Conservation (phyloP, 2,113 vertebrate species). For the Apodemus sylvaticus region DNA sequence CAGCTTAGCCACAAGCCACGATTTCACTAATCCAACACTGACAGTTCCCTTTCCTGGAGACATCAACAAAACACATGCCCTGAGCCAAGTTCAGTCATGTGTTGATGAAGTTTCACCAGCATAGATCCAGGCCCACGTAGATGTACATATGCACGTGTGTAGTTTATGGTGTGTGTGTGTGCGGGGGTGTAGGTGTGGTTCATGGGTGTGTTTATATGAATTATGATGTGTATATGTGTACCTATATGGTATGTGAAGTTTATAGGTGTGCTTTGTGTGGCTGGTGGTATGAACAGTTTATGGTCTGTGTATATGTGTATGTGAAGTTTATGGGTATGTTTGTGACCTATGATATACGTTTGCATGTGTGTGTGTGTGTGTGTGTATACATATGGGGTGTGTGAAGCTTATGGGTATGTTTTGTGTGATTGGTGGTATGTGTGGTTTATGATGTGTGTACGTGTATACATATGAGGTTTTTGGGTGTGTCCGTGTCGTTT, state of each 20-base stretch:
- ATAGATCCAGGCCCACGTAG: not conserved
- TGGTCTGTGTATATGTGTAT: not conserved
- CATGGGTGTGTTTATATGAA: not conserved
- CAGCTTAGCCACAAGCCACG: not conserved
- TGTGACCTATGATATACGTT: not conserved
- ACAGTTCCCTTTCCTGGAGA: not conserved
- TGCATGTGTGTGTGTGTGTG: too few species aligned
- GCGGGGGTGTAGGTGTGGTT: not conserved
- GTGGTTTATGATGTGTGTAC: not conserved
- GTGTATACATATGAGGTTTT: not conserved
- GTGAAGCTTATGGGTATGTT: not conserved
- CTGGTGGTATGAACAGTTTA: not conserved
- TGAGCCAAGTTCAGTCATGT: not conserved
- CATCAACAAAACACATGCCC: not conserved
- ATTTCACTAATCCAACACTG: not conserved
- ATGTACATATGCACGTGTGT: not conserved
- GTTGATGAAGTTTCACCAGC: slow-evolving; percentile 32
- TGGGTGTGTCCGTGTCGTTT: not conserved
- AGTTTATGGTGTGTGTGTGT: not conserved
- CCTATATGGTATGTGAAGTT: not conserved
- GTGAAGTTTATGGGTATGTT: not conserved
- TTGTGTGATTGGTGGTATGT: not conserved
- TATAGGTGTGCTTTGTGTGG: not conserved
- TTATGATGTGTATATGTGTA: not conserved
- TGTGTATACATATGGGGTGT: not conserved